Percentiles rank a stretch among this genome's conserved stretches.
Conservation (phyloP, 2,888 invertebrate genomes). For the Lepidochrysops patricia region DNA sequence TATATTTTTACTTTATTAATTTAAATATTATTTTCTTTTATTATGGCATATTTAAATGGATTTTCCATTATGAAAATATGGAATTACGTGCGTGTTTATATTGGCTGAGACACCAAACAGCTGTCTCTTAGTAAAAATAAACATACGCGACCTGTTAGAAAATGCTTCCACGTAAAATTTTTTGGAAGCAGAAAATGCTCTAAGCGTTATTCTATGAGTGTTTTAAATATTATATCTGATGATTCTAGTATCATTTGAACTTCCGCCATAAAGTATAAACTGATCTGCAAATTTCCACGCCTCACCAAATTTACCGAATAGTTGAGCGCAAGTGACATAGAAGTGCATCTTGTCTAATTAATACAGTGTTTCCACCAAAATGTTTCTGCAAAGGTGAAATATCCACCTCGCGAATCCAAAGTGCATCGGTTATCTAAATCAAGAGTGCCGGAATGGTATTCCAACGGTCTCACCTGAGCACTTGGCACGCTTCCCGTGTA, state of each 20-base stretch:
- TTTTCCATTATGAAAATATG: background rate
- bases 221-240: background rate
- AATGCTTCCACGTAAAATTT: background rate
- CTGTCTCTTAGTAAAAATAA: background rate
- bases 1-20: too few relatives aligned
- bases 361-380: background rate
- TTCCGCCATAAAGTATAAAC: too few relatives aligned
- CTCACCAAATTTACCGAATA: too few relatives aligned
- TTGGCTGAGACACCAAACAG: background rate
- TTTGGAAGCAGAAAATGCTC: background rate
- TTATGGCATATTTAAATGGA: too few relatives aligned
- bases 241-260: too few relatives aligned
- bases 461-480: slow-evolving; percentile 46
- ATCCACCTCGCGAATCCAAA: background rate
- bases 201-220: background rate
- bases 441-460: slow-evolving; percentile 40
- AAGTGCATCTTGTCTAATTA: too few relatives aligned
- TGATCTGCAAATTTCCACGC: too few relatives aligned
- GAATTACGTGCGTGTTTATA: background rate
- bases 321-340: too few relatives aligned
- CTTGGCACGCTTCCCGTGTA: slow-evolving; percentile 37
- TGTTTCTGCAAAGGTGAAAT: background rate
- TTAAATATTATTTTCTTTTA: too few relatives aligned
- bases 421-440: slow-evolving; percentile 31
- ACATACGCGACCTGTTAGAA: background rate